These are phyloP conservation scores for Chalcis sispes DNA, from an alignment of 2,888 invertebrate species.

Conservation along the genomic window DNA sequence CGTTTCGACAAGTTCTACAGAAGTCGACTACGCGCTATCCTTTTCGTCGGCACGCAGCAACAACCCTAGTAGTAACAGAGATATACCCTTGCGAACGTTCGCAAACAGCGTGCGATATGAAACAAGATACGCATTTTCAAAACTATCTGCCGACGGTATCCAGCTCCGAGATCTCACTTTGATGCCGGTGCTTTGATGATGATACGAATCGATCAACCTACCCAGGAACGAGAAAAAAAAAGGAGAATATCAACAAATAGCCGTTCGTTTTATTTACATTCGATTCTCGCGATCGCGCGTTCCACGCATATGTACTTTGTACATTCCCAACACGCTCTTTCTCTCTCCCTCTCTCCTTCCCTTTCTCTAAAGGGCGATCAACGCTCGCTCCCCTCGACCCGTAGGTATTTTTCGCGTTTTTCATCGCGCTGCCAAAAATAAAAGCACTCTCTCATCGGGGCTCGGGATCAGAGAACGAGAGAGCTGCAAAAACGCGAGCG, in stretches of 20 bases:
- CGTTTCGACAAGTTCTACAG: too few species aligned
- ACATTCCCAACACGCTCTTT: not conserved
- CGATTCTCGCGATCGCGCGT: not conserved
- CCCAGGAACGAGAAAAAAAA: slow-evolving; percentile 7
- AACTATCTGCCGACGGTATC: not conserved
- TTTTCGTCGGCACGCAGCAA: too few species aligned
- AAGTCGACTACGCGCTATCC: too few species aligned
- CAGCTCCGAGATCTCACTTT: not conserved
- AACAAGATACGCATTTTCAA: not conserved
- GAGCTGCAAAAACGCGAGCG: slow-evolving; percentile 20
- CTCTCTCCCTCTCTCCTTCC: not conserved
- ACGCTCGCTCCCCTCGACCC: not conserved
- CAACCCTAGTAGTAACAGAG: too few species aligned
- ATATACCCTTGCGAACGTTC: not conserved
- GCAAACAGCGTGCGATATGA: not conserved
- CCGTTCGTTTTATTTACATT: slow-evolving; percentile 30
- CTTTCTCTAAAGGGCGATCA: not conserved
- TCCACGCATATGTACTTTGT: not conserved
- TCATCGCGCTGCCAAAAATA: slow-evolving; percentile 31
- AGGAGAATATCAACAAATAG: slow-evolving; percentile 14
- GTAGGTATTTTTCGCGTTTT: slow-evolving; percentile 35
- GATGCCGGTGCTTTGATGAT: slow-evolving; percentile 11
- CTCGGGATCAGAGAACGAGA: too few species aligned
- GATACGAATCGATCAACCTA: not conserved
- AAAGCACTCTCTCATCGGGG: slow-evolving; percentile 16